A percentile compares a stretch with the other conserved stretches of the same genome.
Evolutionary conservation across 2,797 vertebrate species (phyloP).

Genomic region (Mastacembelus armatus): DNA sequence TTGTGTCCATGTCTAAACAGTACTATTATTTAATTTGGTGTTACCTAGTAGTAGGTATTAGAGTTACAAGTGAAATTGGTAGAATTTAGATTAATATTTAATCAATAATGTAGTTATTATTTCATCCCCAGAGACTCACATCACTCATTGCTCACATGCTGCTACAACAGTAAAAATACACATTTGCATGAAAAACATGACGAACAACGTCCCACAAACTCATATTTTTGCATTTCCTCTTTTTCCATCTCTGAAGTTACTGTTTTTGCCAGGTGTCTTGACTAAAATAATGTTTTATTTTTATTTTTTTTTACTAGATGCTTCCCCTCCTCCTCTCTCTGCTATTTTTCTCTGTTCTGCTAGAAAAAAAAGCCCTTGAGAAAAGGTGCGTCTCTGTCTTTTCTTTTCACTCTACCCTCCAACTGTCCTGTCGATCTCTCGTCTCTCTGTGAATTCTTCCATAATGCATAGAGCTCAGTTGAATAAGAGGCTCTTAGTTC

Average conservation of each 20-base stretch:
- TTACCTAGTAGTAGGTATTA: neutral
- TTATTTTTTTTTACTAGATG: constrained; percentile 68
- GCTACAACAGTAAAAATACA: constrained; percentile 22
- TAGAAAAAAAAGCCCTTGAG: constrained; percentile 77
- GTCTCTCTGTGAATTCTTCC: constrained; percentile 35
- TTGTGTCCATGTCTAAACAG: neutral
- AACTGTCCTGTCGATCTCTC: constrained; percentile 65
- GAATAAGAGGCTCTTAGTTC: constrained; percentile 73
- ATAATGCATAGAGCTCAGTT: constrained; percentile 42
- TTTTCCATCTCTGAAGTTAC: constrained; percentile 42
- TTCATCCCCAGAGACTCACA: neutral
- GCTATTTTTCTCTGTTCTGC: constrained; percentile 74
- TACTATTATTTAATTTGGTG: neutral
- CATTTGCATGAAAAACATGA: constrained; percentile 25
- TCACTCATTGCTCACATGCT: constrained; percentile 14
- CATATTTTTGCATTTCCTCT: constrained; percentile 50
- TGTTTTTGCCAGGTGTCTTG: constrained; percentile 61
- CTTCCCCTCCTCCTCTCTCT: constrained; percentile 52
- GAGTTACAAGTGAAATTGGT: neutral
- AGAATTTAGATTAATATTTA: neutral
- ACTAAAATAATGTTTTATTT: constrained; percentile 67
- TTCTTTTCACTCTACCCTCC: constrained; percentile 53
- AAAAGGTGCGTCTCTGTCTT: constrained; percentile 72
- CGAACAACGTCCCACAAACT: constrained; percentile 26
- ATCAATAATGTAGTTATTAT: too few relatives aligned